Evolutionary conservation across 1,140 invertebrate genomes (phyloP), one percentile per base, ranked within the genome.

Genomic region (Cephus cinctus): DNA sequence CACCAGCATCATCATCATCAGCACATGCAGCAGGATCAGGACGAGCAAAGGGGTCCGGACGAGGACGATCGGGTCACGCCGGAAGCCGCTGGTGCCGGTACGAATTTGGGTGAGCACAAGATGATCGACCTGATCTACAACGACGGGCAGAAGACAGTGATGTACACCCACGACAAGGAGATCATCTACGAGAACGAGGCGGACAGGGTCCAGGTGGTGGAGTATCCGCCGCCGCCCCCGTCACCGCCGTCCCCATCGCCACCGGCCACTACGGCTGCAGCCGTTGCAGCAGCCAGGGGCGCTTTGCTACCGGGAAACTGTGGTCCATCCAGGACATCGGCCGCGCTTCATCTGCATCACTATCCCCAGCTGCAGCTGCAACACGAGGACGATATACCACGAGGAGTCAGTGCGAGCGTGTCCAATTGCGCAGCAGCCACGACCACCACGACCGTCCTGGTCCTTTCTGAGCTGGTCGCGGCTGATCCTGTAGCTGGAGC

Each of bases 61-160:
- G 75, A 80, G 25, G 76, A 86, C 59, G 79, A 80, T 2, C 81
- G 80, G 6, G 80, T 81, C 14, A 81, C 79, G 38, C 78, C 79
- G 0, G 78, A 78, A 60, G 67, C 67, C 5, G 72, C 50, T 52
- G 76, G 50, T 78, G 49, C 47, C 76, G 9, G 75, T 79, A 38
- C 78, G 80, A 78, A 78, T 32, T 71, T 80, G 50, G 76, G 81
- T n/a, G 81, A 83, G 23, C 84, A 83, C 57, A 85, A 62, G 77
- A 86, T 72, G 49, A 87, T 89, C 57, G 87, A 89, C 73, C 71
- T 89, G 43, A 89, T 89, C 57, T 89, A 89, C 69, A 87, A 88
- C 62, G 87, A 89, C 55, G 87, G 87, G 19, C 87, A 87, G 62
- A 87, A 89, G 63, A 89, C 86, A 0, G 86, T 89, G 16, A 88